Evolutionary conservation across 2,888 invertebrate species (phyloP), one percentile per base, ranked within the genome.

Genomic region (Mythimna vitellina): DNA sequence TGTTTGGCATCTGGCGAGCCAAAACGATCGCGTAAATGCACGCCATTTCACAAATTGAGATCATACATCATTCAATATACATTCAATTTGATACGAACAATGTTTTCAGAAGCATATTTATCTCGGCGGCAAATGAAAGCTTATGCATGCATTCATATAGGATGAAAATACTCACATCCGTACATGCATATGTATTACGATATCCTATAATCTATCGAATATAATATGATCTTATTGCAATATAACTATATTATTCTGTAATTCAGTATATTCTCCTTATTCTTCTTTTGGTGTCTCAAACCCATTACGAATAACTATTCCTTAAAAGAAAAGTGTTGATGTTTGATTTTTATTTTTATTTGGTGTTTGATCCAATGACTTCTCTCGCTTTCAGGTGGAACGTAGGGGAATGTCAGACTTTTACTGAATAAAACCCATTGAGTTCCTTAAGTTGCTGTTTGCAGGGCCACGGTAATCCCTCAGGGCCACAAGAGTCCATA

Each of bases 31-130:
- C 86, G 89, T 90, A 89, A 90, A 92, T 91, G 89, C 88, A 88
- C 82, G 87, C 89, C 90, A 92, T 93, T 93, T 91, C 86, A 86
- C 88, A 90, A 92, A 93, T 93, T 91, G 91, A 89, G 88, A 91
- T 89, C 91, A 90, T 93, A 88, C 89, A 92, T 92, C 91, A 93
- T 92, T 92, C 90, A 91, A 89, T 83, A 87, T 82, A 82, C 83
- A 87, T 88, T 89, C 85, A 88, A 88, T 89, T 89, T 86, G 83
- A 86, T 88, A 86, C 78, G 84, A 78, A 86, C 86, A 89, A 85
- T 89, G 83, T 86, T 89, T 88, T 86, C 84, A 77, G 82, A 73
- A 82, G 76, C 58, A 83, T 86, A 87, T 87, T 87, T 84, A 88
- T 84, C 71, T 83, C 80, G 67, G 67, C 68, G 78, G 73, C 74